These are phyloP conservation scores for Umimayanthus kanabou DNA, from an alignment of 92 coral and sea anemone species.

Conservation along the genomic window DNA sequence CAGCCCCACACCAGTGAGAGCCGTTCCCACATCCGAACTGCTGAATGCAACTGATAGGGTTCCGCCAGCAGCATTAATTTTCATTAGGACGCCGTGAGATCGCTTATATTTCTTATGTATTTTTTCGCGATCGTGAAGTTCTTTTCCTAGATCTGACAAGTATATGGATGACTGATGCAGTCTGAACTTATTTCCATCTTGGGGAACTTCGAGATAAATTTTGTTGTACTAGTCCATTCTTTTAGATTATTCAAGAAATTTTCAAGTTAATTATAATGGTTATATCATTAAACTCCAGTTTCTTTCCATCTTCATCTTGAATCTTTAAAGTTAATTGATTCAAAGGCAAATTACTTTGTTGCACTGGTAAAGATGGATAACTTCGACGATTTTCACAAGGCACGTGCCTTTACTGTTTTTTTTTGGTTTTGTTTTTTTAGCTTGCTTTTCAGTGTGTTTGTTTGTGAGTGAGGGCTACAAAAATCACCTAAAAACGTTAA, in stretches of 20 bases:
- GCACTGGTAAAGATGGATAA: not conserved
- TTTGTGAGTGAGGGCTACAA: too few relatives aligned
- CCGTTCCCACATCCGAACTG: not conserved
- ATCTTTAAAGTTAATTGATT: too few relatives aligned
- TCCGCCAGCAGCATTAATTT: not conserved
- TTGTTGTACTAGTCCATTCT: not conserved
- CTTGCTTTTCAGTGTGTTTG: too few relatives aligned
- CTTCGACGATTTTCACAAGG: too few relatives aligned
- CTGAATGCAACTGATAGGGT: not conserved
- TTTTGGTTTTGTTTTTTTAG: too few relatives aligned
- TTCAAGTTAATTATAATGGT: not conserved
- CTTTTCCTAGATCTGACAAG: not conserved
- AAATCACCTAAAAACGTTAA: too few relatives aligned
- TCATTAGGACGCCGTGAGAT: not conserved
- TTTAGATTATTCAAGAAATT: not conserved
- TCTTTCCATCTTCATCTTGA: not conserved
- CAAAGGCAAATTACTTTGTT: too few relatives aligned
- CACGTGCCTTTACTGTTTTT: too few relatives aligned
- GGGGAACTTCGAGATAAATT: not conserved
- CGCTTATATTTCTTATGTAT: conserved; percentile 7
- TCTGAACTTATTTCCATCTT: not conserved
- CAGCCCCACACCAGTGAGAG: not conserved
- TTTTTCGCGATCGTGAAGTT: conserved; percentile 13
- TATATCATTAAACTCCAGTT: not conserved
- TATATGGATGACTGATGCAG: conserved; percentile 4